Percentiles rank a stretch among this genome's conserved stretches.
phyloP scores from a whole-genome alignment of 2,113 vertebrate species.

The Mastomys coucha region DNA sequence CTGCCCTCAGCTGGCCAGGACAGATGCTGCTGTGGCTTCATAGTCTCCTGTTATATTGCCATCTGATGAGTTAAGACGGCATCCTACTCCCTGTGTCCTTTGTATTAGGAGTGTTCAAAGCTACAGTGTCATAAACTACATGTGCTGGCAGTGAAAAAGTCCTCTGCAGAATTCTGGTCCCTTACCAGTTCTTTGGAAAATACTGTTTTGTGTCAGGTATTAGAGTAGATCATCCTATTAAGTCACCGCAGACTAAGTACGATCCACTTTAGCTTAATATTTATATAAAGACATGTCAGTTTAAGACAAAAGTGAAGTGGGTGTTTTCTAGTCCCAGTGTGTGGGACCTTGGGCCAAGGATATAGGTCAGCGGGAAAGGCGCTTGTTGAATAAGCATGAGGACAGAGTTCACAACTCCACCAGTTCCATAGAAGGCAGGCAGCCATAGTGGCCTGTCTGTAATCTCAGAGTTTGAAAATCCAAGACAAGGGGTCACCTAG shows the following conservation, averaged over 20 bases:
- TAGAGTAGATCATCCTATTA: not conserved
- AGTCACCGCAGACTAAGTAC: not conserved
- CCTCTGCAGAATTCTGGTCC: not conserved
- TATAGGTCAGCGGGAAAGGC: too few relatives aligned
- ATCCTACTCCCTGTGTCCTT: not conserved
- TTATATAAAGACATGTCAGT: not conserved
- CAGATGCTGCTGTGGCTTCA: not conserved
- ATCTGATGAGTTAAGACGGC: not conserved
- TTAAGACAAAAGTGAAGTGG: not conserved
- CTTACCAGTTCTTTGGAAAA: slow-evolving; percentile 47
- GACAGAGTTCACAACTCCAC: not conserved
- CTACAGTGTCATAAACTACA: not conserved
- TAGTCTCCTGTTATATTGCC: not conserved
- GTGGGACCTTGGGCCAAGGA: not conserved
- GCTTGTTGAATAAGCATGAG: not conserved
- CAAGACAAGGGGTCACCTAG: not conserved
- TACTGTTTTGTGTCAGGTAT: slow-evolving; percentile 7
- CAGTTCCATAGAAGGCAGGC: not conserved
- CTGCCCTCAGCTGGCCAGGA: slow-evolving; percentile 27
- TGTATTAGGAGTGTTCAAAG: not conserved
- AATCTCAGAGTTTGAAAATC: not conserved
- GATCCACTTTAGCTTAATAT: not conserved
- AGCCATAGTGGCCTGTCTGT: not conserved
- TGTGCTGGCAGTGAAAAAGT: not conserved
- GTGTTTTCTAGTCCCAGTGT: not conserved